Conservation (phyloP, 2,888 invertebrate species). For the Magallana nippona region DNA sequence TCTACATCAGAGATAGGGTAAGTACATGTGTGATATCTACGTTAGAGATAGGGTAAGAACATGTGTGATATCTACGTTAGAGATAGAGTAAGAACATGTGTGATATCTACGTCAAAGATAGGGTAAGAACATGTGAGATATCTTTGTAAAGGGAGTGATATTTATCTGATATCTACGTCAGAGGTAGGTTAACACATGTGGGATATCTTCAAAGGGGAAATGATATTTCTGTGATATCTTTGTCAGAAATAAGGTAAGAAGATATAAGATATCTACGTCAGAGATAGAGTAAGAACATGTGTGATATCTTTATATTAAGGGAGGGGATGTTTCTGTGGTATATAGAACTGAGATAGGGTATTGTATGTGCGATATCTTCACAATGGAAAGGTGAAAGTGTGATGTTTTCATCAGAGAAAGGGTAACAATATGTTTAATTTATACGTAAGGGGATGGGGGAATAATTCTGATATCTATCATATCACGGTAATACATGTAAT, state of each 20-base stretch:
- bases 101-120: too few relatives aligned
- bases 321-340: conserved; percentile 45
- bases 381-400: too few relatives aligned
- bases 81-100: conserved; percentile 62
- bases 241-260: too few relatives aligned
- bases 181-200: conserved; percentile 59
- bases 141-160: too few relatives aligned
- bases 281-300: conserved; percentile 60
- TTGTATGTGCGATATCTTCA: too few relatives aligned
- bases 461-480: too few relatives aligned
- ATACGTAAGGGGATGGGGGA: too few relatives aligned
- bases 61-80: conserved; percentile 57
- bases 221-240: too few relatives aligned
- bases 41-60: conserved; percentile 67
- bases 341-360: conserved; percentile 46
- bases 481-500: too few relatives aligned
- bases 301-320: too few relatives aligned
- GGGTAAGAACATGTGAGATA: neutral
- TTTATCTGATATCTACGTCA: conserved; percentile 60
- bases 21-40: conserved; percentile 64
- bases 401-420: conserved; percentile 60
- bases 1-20: too few relatives aligned
- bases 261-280: conserved; percentile 57
- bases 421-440: conserved; percentile 50
- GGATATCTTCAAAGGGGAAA: too few relatives aligned